Conservation (phyloP, 2,113 vertebrate species). For the Bubalus kerabau region DNA sequence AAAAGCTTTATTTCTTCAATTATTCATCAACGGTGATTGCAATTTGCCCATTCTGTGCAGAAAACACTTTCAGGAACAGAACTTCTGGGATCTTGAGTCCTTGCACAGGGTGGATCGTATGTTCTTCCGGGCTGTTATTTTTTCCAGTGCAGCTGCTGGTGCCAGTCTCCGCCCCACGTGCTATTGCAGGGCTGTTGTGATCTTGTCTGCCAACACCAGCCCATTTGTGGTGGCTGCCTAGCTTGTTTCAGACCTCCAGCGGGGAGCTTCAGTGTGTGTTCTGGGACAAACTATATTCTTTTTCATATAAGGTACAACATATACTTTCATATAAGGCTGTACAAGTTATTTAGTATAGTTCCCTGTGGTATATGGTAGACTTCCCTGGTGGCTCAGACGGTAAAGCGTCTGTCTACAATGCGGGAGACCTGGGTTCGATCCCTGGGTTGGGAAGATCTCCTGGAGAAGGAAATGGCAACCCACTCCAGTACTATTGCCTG, state of each 20-base stretch:
- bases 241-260: neutral
- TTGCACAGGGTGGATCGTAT: neutral
- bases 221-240: neutral
- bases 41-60: neutral
- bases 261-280: neutral
- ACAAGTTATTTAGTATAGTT: neutral
- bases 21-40: neutral
- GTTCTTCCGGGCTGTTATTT: neutral
- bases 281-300: neutral
- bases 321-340: neutral
- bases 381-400: too few relatives aligned
- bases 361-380: too few relatives aligned
- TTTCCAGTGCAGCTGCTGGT: neutral
- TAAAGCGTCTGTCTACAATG: too few relatives aligned
- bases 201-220: neutral
- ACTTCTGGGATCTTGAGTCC: neutral
- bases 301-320: neutral
- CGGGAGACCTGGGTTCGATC: too few relatives aligned
- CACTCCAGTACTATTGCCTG: too few relatives aligned
- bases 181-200: neutral
- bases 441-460: too few relatives aligned
- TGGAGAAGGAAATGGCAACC: too few relatives aligned
- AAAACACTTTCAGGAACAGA: neutral
- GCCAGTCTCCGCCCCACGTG: neutral
- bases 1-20: neutral